Conservation (phyloP, 1,140 invertebrate genomes). For the Dryas iulia region DNA sequence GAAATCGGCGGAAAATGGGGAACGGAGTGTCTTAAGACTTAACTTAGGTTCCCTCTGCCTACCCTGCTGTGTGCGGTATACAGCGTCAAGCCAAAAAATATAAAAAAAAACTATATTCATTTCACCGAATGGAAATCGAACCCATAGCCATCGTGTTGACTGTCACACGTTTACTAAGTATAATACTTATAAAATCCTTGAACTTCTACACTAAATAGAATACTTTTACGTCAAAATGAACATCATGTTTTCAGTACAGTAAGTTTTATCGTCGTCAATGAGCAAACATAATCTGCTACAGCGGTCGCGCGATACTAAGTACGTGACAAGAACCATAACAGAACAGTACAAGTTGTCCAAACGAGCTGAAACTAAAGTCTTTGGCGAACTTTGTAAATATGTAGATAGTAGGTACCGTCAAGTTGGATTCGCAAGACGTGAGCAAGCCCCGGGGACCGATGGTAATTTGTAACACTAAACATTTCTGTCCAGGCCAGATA, state of each 20-base stretch:
- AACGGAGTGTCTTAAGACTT: too few species aligned
- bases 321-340: constrained; percentile 23
- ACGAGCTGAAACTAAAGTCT: constrained; percentile 31
- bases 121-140: too few species aligned
- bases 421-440: constrained; percentile 52
- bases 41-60: too few species aligned
- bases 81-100: too few species aligned
- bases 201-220: background rate
- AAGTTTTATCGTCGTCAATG: background rate
- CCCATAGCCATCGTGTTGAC: too few species aligned
- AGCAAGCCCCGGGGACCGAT: constrained; percentile 29
- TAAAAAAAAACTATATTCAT: too few species aligned
- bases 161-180: too few species aligned
- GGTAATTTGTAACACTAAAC: constrained; percentile 47
- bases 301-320: constrained; percentile 10
- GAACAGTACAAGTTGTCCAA: constrained; percentile 20
- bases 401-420: constrained; percentile 61
- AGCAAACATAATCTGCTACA: background rate
- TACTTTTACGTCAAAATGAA: background rate
- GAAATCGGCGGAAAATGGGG: too few species aligned
- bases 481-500: constrained; percentile 39
- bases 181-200: background rate
- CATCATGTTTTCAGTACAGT: background rate
- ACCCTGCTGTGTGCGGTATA: too few species aligned
- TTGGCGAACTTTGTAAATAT: constrained; percentile 55